These are phyloP conservation scores for Atrina japonica DNA, from an alignment of 2,888 invertebrate species.

Conservation along the genomic window DNA sequence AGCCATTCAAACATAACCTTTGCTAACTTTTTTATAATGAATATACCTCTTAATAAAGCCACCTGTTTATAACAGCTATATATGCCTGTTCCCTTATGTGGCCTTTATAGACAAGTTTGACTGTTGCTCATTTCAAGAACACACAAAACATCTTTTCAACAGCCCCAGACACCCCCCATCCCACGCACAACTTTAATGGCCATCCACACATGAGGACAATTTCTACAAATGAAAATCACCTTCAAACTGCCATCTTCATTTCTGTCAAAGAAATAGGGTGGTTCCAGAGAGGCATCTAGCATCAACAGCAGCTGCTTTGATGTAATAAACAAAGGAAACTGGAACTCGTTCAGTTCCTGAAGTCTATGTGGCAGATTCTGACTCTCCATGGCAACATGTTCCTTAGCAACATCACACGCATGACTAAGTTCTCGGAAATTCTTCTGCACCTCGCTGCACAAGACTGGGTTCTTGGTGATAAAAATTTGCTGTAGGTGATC, in stretches of 20 bases:
- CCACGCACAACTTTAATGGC: neutral
- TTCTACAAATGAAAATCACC: conserved; percentile 30
- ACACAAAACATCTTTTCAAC: too few species aligned
- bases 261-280: conserved; percentile 68
- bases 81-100: too few species aligned
- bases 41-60: too few species aligned
- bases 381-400: conserved; percentile 49
- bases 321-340: conserved; percentile 72
- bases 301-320: conserved; percentile 70
- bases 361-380: conserved; percentile 55
- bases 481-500: conserved; percentile 64
- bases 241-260: conserved; percentile 67
- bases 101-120: too few species aligned
- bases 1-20: too few species aligned
- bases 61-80: too few species aligned
- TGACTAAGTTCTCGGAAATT: conserved; percentile 71
- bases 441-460: conserved; percentile 73
- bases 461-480: conserved; percentile 73
- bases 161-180: too few species aligned
- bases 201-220: neutral
- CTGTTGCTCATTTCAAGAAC: too few species aligned
- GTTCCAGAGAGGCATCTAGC: conserved; percentile 70
- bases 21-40: too few species aligned
- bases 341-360: conserved; percentile 53
- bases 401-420: conserved; percentile 55